Conservation (phyloP, 2,797 vertebrate genomes). For the Epinephelus awoara region DNA sequence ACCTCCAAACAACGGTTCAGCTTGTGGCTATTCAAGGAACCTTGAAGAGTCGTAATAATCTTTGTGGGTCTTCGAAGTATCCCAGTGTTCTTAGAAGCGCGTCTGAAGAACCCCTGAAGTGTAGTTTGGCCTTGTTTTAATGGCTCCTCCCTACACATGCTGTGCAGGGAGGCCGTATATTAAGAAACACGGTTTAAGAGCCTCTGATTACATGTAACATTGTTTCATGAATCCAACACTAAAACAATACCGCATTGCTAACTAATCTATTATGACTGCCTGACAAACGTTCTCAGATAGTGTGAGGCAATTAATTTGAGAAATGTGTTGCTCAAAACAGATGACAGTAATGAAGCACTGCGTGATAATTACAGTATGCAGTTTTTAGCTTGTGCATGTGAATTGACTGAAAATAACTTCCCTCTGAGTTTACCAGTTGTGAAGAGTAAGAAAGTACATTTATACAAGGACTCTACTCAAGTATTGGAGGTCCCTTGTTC, state of each 20-base stretch:
- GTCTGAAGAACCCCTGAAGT: constrained; percentile 27
- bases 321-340: neutral
- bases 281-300: neutral
- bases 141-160: neutral
- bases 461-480: too few relatives aligned
- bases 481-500: too few relatives aligned
- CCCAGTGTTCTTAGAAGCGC: neutral
- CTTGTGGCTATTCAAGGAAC: neutral
- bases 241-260: neutral
- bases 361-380: neutral
- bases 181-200: constrained; percentile 2
- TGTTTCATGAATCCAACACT: neutral
- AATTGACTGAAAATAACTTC: neutral
- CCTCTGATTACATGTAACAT: neutral
- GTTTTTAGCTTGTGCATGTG: neutral
- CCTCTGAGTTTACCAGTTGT: neutral
- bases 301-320: constrained; percentile 1
- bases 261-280: neutral
- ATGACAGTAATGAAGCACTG: neutral
- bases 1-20: neutral
- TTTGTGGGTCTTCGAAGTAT: neutral
- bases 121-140: constrained; percentile 8
- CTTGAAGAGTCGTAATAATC: neutral
- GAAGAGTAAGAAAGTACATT: neutral
- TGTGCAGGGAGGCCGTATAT: constrained; percentile 1